These are phyloP conservation scores for Hystrix cristata DNA, from an alignment of 2,113 vertebrate species.

Conservation along the genomic window DNA sequence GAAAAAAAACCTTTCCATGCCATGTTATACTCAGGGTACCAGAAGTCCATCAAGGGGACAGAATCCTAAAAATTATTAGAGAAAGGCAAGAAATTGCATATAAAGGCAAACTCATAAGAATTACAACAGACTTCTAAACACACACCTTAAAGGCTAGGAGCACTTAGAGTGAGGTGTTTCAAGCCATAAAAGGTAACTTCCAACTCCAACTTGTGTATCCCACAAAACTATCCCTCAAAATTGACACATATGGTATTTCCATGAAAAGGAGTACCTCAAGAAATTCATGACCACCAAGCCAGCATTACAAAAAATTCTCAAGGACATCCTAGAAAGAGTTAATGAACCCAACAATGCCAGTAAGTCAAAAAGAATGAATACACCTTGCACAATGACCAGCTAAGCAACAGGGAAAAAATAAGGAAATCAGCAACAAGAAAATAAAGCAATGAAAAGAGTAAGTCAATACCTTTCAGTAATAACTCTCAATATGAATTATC, in stretches of 20 bases:
- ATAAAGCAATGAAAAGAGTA: background rate
- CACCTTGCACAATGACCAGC: background rate
- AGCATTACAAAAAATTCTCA: background rate
- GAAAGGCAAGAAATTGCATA: background rate
- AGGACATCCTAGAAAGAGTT: background rate
- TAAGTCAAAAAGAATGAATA: background rate
- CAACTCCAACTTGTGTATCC: background rate
- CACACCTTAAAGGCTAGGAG: background rate
- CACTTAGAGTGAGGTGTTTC: background rate
- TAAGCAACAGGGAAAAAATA: background rate
- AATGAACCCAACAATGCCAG: background rate
- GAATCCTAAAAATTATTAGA: background rate
- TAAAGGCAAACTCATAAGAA: background rate
- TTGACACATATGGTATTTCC: background rate
- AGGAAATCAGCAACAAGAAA: background rate
- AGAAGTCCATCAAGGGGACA: background rate
- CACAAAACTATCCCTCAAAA: background rate
- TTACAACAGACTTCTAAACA: background rate
- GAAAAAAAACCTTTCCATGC: background rate
- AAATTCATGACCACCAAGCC: background rate
- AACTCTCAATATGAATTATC: background rate
- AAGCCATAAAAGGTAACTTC: background rate
- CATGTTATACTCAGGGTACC: background rate
- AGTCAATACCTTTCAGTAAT: background rate
- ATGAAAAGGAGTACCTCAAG: background rate